A percentile compares a stretch with the other conserved stretches of the same genome.
phyloP scores from a whole-genome alignment of 2,113 vertebrate species.

The Ailurus styani region DNA sequence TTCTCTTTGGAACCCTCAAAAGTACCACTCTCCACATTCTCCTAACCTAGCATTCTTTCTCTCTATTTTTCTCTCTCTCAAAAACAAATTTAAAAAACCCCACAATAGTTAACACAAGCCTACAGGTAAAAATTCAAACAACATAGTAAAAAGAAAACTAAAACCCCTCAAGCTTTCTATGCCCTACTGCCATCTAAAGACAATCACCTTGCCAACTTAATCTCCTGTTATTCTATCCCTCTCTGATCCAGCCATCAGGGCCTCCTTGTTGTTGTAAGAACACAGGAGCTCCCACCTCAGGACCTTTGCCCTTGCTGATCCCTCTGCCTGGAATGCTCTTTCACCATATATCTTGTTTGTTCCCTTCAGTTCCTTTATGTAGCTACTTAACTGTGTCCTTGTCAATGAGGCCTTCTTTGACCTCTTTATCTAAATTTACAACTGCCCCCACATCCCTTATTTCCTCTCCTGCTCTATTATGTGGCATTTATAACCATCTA shows the following conservation, averaged over 20 bases:
- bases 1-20: background rate
- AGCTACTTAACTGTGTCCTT: background rate
- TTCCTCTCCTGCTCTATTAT: background rate
- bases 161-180: background rate
- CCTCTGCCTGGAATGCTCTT: background rate
- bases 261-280: background rate
- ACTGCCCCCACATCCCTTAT: background rate
- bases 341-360: background rate
- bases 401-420: background rate
- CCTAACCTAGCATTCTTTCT: background rate
- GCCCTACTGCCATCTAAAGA: background rate
- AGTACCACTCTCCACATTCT: background rate
- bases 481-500: background rate
- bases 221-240: background rate
- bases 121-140: background rate
- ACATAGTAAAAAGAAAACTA: background rate
- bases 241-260: background rate
- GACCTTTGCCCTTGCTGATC: background rate
- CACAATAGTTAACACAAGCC: background rate
- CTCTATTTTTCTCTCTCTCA: background rate
- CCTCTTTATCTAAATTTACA: background rate
- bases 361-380: background rate
- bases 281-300: background rate
- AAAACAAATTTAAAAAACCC: background rate
- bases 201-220: background rate